Evolutionary conservation across 2,113 vertebrate species (phyloP).

Genomic region (Vanacampus margaritifer): DNA sequence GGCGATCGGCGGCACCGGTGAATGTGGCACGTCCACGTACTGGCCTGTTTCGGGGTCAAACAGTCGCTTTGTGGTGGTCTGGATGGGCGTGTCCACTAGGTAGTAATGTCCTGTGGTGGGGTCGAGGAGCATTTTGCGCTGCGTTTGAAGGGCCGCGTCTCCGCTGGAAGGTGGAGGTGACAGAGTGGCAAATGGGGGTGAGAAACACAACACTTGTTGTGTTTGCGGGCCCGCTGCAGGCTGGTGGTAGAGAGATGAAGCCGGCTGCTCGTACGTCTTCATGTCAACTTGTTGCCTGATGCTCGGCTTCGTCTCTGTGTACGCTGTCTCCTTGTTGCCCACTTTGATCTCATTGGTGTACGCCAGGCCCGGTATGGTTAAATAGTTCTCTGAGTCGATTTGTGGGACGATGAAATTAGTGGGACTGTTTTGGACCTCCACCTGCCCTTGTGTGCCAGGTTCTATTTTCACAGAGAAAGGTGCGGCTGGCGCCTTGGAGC

Average conservation of each 20-base stretch:
- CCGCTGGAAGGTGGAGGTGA: conserved; percentile 53
- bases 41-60: conserved; percentile 93
- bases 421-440: conserved; percentile 43
- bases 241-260: conserved; percentile 73
- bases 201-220: conserved; percentile 75
- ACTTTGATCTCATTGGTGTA: conserved; percentile 45
- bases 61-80: conserved; percentile 79
- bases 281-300: conserved; percentile 22
- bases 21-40: conserved; percentile 89
- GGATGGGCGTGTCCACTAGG: conserved; percentile 87
- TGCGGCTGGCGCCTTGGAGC: conserved; percentile 29
- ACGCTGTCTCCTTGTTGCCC: conserved; percentile 22
- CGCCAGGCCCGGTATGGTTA: conserved; percentile 79
- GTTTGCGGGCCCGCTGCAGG: conserved; percentile 57
- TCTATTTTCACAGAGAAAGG: conserved; percentile 68
- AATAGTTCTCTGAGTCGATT: conserved; percentile 81
- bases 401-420: conserved; percentile 39
- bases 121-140: conserved; percentile 91
- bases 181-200: conserved; percentile 61
- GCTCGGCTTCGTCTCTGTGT: conserved; percentile 16
- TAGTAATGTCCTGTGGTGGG: conserved; percentile 92
- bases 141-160: conserved; percentile 69
- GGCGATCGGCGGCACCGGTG: conserved; percentile 57
- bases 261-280: conserved; percentile 50
- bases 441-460: conserved; percentile 35